Evolutionary conservation across 1,140 invertebrate species (phyloP).

Genomic region (Drosophila serrata): DNA sequence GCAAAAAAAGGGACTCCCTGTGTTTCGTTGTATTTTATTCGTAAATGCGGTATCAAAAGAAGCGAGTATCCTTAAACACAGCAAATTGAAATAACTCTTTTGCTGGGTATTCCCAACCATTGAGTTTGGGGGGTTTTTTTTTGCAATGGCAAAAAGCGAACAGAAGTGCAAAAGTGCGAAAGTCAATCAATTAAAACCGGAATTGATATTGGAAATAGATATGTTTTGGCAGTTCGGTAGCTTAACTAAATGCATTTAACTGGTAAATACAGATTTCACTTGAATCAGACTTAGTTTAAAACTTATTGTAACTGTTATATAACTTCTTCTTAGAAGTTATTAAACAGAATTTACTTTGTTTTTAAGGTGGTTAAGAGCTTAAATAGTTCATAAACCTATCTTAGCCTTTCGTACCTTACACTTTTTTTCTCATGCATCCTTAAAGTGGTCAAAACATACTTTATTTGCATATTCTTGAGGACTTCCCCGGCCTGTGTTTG

Average conservation of each 20-base stretch:
- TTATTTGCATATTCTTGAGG: background rate
- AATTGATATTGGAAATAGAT: background rate
- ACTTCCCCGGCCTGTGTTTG: constrained; percentile 21
- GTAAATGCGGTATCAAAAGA: constrained; percentile 45
- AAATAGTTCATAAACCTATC: background rate
- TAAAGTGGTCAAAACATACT: background rate
- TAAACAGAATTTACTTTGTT: background rate
- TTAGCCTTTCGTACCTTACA: background rate
- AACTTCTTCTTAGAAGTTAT: background rate
- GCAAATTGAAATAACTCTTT: constrained; percentile 55
- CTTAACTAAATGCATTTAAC: background rate
- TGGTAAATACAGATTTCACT: too few relatives aligned
- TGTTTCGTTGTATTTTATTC: constrained; percentile 43
- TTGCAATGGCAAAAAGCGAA: background rate
- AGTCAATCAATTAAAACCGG: constrained; percentile 17
- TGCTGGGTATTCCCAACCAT: constrained; percentile 2
- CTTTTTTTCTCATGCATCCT: background rate
- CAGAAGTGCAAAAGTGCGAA: constrained; percentile 8
- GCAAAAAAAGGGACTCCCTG: constrained; percentile 28
- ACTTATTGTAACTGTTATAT: too few relatives aligned
- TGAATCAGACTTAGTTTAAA: background rate
- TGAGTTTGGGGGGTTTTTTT: background rate
- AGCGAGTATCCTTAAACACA: constrained; percentile 46
- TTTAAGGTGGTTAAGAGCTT: too few relatives aligned
- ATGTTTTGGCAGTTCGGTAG: background rate